These are phyloP conservation scores for Napeogenes inachia DNA, from an alignment of 2,888 invertebrate genomes.

Conservation along the genomic window DNA sequence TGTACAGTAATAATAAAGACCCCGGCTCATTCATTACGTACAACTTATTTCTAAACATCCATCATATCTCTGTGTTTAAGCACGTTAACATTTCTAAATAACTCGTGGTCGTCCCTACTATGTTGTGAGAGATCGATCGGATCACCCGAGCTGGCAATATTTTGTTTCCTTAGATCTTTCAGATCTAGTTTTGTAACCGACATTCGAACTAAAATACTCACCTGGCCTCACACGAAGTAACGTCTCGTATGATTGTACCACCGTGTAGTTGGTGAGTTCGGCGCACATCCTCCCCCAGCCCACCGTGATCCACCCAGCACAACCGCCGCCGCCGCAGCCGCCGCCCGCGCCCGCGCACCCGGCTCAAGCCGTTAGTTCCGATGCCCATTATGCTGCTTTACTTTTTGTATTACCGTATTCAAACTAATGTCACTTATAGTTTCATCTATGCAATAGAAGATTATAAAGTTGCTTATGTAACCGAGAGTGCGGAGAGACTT, in stretches of 20 bases:
- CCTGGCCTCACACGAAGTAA: not conserved
- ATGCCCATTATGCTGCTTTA: not conserved
- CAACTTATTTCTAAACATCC: too few species aligned
- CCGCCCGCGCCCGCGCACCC: conserved; percentile 53
- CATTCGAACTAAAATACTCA: not conserved
- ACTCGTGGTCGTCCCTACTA: too few species aligned
- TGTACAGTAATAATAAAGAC: too few species aligned
- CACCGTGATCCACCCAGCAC: conserved; percentile 70
- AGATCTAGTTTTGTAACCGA: too few species aligned
- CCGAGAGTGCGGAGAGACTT: too few species aligned
- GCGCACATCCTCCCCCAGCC: conserved; percentile 69
- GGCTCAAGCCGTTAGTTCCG: conserved; percentile 46
- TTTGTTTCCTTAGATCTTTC: too few species aligned
- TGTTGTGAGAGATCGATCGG: too few species aligned
- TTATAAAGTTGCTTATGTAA: not conserved
- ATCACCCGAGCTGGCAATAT: too few species aligned
- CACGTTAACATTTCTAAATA: too few species aligned
- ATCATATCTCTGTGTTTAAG: too few species aligned
- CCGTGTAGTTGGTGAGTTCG: conserved; percentile 62
- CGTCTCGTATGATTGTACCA: conserved; percentile 4
- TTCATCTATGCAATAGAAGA: not conserved
- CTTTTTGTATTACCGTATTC: not conserved
- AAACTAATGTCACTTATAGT: too few species aligned
- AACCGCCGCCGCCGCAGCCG: conserved; percentile 71
- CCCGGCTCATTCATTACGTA: too few species aligned